These are phyloP conservation scores for Branchipolynoe longqiensis DNA, from an alignment of 2,888 invertebrate genomes.

Conservation along the genomic window DNA sequence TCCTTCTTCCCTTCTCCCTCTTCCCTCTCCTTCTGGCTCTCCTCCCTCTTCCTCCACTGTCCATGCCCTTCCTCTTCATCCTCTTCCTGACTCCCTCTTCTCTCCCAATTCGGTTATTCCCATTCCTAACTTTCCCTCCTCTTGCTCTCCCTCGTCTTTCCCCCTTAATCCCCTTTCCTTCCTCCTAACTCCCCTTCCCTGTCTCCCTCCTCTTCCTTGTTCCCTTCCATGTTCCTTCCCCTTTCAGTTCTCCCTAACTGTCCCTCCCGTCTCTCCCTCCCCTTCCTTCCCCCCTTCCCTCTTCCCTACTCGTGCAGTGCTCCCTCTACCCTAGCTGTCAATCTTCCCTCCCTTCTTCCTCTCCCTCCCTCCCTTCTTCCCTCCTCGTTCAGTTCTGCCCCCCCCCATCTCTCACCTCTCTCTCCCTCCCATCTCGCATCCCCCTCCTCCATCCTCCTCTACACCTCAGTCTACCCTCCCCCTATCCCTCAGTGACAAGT, in stretches of 20 bases:
- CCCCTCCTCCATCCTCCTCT: not conserved
- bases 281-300: conserved; percentile 1
- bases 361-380: not conserved
- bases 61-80: not conserved
- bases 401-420: not conserved
- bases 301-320: not conserved
- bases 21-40: not conserved
- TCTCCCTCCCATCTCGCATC: not conserved
- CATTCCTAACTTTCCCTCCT: not conserved
- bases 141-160: not conserved
- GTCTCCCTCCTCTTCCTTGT: not conserved
- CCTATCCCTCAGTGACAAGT: not conserved
- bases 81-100: not conserved
- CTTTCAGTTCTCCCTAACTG: not conserved
- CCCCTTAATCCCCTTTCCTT: not conserved
- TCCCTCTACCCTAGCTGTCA: not conserved
- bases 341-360: not conserved
- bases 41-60: not conserved
- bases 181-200: not conserved
- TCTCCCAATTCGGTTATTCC: not conserved
- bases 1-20: not conserved
- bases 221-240: not conserved
- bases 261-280: not conserved
- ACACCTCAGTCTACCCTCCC: not conserved
- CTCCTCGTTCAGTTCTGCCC: not conserved